Evolutionary conservation across 2,797 vertebrate genomes (phyloP).

Genomic region (Galagoides demidoff): DNA sequence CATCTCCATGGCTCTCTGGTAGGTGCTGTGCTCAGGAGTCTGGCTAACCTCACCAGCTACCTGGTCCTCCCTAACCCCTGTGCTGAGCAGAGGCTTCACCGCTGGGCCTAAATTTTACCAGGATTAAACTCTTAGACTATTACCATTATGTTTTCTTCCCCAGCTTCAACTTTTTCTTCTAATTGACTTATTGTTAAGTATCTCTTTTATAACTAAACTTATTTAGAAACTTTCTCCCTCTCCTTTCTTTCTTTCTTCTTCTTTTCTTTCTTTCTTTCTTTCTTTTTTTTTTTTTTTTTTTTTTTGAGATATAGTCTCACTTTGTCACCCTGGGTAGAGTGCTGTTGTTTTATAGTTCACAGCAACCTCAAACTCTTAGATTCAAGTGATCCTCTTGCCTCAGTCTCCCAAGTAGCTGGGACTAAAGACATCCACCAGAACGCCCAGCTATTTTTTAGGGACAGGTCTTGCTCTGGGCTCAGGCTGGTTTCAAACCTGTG

Average conservation of each 20-base stretch:
- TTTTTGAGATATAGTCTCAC: no score
- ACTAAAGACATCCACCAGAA: no score
- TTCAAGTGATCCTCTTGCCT: no score
- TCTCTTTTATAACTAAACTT: not conserved
- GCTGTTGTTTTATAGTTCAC: no score
- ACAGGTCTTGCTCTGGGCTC: no score
- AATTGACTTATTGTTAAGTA: not conserved
- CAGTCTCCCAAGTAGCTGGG: no score
- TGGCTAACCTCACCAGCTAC: not conserved
- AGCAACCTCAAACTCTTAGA: no score
- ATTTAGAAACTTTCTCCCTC: not conserved
- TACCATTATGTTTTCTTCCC: not conserved
- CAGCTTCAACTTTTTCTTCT: not conserved
- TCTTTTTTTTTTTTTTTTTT: no score
- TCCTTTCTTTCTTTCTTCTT: not conserved
- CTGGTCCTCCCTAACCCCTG: not conserved
- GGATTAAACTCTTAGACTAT: not conserved
- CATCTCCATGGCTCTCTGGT: rapidly evolving
- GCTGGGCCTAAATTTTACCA: not conserved
- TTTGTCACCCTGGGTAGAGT: no score
- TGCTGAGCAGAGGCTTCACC: not conserved
- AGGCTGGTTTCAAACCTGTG: no score
- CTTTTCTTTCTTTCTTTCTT: not conserved
- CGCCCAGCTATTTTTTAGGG: no score
- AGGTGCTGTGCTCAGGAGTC: rapidly evolving